phyloP scores from a whole-genome alignment of 2,888 invertebrate species.

The Volucella inflata region DNA sequence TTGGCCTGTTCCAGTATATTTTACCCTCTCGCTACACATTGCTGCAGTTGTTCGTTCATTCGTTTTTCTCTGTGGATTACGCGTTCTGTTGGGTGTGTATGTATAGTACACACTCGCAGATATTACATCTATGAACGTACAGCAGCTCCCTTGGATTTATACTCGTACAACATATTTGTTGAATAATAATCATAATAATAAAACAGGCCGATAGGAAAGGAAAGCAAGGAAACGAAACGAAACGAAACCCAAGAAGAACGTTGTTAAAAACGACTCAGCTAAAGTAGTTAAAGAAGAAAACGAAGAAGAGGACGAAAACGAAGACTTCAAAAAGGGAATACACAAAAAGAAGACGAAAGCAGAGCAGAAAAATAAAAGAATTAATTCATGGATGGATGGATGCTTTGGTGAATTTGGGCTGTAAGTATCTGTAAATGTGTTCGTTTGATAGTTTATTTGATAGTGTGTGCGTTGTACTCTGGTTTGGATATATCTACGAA shows the following conservation, averaged over 20 bases:
- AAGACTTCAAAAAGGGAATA: too few species aligned
- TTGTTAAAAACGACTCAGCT: slow-evolving; percentile 19
- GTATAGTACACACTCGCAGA: slow-evolving; percentile 56
- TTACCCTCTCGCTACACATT: slow-evolving; percentile 11
- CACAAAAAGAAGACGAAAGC: background rate
- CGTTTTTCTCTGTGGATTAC: slow-evolving; percentile 71
- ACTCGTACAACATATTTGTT: slow-evolving; percentile 41
- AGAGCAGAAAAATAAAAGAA: slow-evolving; percentile 27
- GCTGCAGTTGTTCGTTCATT: slow-evolving; percentile 46
- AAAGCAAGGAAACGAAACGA: background rate
- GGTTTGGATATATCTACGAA: slow-evolving; percentile 20
- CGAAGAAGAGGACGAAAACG: background rate
- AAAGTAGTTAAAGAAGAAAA: slow-evolving; percentile 9
- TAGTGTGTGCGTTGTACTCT: slow-evolving; percentile 13
- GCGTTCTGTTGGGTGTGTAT: slow-evolving; percentile 72
- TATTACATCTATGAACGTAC: slow-evolving; percentile 65
- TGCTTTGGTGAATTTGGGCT: slow-evolving; percentile 70
- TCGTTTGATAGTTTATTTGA: background rate
- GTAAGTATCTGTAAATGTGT: slow-evolving; percentile 65
- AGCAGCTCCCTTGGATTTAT: slow-evolving; percentile 60
- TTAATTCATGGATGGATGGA: slow-evolving; percentile 76
- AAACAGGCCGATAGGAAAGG: slow-evolving; percentile 60
- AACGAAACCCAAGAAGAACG: slow-evolving; percentile 35
- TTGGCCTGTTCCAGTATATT: slow-evolving; percentile 43
- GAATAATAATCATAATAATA: slow-evolving; percentile 71